These are phyloP conservation scores for Aphelenchoides avenae DNA, from an alignment of 1,140 invertebrate species.

Conservation along the genomic window DNA sequence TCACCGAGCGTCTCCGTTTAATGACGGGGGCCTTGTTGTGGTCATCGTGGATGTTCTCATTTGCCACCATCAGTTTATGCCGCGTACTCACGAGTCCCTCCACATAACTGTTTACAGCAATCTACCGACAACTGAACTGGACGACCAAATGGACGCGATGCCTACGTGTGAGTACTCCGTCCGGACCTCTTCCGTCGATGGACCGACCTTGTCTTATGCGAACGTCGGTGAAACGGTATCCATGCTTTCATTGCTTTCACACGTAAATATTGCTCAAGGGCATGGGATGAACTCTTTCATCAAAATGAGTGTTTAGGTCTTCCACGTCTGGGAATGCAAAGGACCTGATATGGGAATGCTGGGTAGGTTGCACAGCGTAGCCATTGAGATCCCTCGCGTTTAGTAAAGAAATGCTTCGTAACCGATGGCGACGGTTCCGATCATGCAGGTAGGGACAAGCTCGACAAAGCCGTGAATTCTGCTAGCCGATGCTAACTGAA, in stretches of 20 bases:
- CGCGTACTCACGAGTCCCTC: no score
- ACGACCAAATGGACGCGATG: constrained; percentile 56
- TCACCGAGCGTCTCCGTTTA: no score
- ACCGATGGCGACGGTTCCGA: constrained; percentile 58
- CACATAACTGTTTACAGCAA: constrained; percentile 51
- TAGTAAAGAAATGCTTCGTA: constrained; percentile 47
- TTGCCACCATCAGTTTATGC: no score
- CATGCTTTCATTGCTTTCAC: no score
- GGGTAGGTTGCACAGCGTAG: constrained; percentile 35
- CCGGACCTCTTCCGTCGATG: constrained; percentile 33
- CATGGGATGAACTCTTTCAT: constrained; percentile 3
- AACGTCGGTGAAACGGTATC: constrained; percentile 52
- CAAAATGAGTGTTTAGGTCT: constrained; percentile 40
- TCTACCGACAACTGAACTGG: constrained; percentile 50
- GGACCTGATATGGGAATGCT: constrained; percentile 56
- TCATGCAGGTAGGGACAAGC: constrained; percentile 54
- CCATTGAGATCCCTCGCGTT: not conserved
- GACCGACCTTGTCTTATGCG: constrained; percentile 45
- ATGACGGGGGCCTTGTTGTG: no score
- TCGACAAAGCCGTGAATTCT: no score
- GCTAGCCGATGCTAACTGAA: no score
- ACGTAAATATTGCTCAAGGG: no score
- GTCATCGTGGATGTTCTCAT: no score
- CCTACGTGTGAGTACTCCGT: constrained; percentile 53
- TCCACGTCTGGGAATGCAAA: constrained; percentile 55